Conservation (phyloP, 2,888 invertebrate species). For the Ormyrus pomaceus region DNA sequence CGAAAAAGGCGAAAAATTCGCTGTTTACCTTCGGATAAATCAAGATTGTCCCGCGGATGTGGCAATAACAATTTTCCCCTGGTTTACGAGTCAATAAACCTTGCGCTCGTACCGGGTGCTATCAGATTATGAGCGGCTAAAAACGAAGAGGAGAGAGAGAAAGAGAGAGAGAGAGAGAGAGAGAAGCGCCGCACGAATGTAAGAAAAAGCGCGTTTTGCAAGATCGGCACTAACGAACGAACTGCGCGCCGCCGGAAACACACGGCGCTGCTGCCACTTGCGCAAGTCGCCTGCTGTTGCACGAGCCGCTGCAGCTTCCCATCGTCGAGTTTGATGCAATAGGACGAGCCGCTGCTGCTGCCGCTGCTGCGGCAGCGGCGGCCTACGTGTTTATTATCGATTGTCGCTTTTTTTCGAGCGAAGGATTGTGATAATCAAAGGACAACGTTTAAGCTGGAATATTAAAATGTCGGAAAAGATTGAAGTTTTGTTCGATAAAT, state of each 20-base stretch:
- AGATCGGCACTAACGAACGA: constrained; percentile 12
- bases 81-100: constrained; percentile 17
- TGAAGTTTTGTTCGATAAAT: no score
- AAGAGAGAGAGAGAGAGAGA: not conserved
- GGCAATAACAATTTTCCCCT: not conserved
- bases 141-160: not conserved
- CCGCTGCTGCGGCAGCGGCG: no score
- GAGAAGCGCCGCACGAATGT: not conserved
- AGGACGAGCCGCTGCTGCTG: no score
- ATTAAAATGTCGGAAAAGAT: no score
- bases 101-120: not conserved
- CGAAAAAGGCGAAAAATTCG: no score
- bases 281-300: not conserved
- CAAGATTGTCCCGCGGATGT: not conserved
- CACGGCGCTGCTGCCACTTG: not conserved
- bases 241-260: constrained; percentile 13
- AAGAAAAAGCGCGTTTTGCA: constrained; percentile 31
- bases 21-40: no score
- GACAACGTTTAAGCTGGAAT: no score
- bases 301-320: constrained; percentile 4
- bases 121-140: not conserved
- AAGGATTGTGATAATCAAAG: no score
- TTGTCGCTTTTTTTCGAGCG: no score
- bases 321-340: not conserved
- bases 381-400: no score